Evolutionary conservation across 2,113 vertebrate species (phyloP).

Genomic region (Argyrosomus japonicus): DNA sequence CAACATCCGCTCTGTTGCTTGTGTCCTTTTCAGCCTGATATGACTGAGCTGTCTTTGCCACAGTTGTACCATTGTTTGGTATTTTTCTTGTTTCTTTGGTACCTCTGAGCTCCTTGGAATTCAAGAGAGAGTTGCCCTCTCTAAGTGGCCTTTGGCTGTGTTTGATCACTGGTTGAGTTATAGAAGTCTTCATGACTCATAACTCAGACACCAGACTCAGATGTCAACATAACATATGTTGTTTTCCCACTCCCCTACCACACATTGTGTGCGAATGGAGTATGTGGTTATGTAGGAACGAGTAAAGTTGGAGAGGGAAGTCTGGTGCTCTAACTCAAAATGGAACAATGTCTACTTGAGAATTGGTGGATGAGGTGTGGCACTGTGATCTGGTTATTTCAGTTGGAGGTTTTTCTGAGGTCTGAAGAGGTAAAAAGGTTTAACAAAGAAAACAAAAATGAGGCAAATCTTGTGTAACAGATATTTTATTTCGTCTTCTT

Average conservation of each 20-base stretch:
- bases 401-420: neutral
- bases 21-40: neutral
- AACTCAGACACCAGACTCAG: slow-evolving; percentile 63
- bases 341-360: neutral
- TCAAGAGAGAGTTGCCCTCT: slow-evolving; percentile 43
- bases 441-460: neutral
- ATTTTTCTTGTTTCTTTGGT: slow-evolving; percentile 13
- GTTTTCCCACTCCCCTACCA: slow-evolving; percentile 47
- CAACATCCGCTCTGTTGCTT: slow-evolving; percentile 18
- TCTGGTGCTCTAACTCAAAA: slow-evolving; percentile 2
- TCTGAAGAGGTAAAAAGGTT: neutral
- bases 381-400: neutral
- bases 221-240: slow-evolving; percentile 65
- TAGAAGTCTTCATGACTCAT: slow-evolving; percentile 57
- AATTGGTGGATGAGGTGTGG: neutral
- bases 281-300: neutral
- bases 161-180: slow-evolving; percentile 73
- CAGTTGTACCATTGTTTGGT: slow-evolving; percentile 23
- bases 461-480: neutral
- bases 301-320: slow-evolving; percentile 8
- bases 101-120: slow-evolving; percentile 47
- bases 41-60: slow-evolving; percentile 2
- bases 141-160: slow-evolving; percentile 49
- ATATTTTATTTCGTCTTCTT: neutral
- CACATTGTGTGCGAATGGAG: slow-evolving; percentile 35